Percentiles rank a stretch among this genome's conserved stretches.
Conservation (phyloP, 1,140 invertebrate species). For the Brachystomella parvula region DNA sequence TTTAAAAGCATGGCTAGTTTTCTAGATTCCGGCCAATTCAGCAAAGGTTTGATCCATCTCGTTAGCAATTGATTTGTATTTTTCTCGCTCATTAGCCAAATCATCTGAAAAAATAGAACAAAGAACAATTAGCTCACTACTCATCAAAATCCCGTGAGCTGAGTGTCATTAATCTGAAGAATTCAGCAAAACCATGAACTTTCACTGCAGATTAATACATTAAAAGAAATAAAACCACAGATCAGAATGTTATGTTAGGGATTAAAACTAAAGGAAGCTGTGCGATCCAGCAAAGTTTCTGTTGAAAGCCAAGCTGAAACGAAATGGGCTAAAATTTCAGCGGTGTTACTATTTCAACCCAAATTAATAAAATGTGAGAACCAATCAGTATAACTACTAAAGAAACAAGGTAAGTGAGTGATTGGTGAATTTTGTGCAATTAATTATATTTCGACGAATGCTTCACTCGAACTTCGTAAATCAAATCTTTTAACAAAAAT, state of each 20-base stretch:
- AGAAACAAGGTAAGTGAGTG: too few relatives aligned
- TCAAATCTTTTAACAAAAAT: too few relatives aligned
- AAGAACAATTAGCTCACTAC: background rate
- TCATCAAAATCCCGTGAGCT: background rate
- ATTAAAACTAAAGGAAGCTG: constrained; percentile 7
- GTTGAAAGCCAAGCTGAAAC: too few relatives aligned
- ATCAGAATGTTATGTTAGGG: constrained; percentile 5
- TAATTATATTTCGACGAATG: too few relatives aligned
- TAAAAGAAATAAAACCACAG: background rate
- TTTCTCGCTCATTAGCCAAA: constrained; percentile 89
- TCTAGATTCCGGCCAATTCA: constrained; percentile 82
- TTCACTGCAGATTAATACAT: background rate
- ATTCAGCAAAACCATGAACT: background rate
- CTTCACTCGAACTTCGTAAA: too few relatives aligned
- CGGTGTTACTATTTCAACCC: too few relatives aligned
- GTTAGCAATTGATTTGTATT: constrained; percentile 74
- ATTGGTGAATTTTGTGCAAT: too few relatives aligned
- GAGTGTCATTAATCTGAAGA: background rate
- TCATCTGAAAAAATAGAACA: constrained; percentile 67
- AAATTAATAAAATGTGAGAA: too few relatives aligned
- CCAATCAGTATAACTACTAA: too few relatives aligned
- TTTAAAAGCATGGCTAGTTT: constrained; percentile 10
- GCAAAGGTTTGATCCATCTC: constrained; percentile 94
- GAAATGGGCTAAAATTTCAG: too few relatives aligned
- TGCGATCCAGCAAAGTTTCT: background rate